phyloP scores from a whole-genome alignment of 2,113 vertebrate species.

The Coregonus clupeaformis region DNA sequence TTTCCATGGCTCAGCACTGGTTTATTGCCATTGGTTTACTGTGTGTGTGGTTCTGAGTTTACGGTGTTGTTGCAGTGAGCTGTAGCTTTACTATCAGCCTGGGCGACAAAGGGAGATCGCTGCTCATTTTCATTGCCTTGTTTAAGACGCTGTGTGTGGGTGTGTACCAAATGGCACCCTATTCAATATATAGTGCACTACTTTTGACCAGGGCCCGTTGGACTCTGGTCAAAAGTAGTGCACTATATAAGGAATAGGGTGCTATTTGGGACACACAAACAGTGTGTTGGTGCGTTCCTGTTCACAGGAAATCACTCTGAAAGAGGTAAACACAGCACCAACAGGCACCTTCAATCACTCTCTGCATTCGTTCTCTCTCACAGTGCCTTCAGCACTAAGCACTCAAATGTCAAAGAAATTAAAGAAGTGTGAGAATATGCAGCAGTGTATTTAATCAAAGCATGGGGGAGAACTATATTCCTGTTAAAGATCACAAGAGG shows the following conservation, averaged over 20 bases:
- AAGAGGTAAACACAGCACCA: too few species aligned
- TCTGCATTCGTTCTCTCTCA: constrained; percentile 1
- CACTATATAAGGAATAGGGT: too few species aligned
- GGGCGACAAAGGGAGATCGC: background rate
- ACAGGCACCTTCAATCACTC: too few species aligned
- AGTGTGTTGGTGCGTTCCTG: too few species aligned
- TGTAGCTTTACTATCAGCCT: constrained; percentile 21
- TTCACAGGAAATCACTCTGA: too few species aligned
- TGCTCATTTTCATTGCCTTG: constrained; percentile 5
- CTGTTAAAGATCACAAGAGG: too few species aligned
- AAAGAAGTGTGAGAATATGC: constrained; percentile 10
- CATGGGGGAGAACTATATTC: background rate
- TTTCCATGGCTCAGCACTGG: background rate
- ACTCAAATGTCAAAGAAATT: constrained; percentile 19
- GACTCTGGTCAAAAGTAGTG: too few species aligned
- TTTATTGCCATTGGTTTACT: background rate
- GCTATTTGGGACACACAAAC: too few species aligned
- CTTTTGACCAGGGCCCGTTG: too few species aligned
- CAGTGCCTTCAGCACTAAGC: constrained; percentile 21
- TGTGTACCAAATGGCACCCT: background rate
- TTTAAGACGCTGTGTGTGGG: background rate
- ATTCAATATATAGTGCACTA: too few species aligned
- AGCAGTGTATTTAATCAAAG: background rate
- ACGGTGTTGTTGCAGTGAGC: background rate
- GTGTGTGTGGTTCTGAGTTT: constrained; percentile 10